Evolutionary conservation across 2,888 invertebrate species (phyloP).

Genomic region (Rhimphoctona megacephalus): DNA sequence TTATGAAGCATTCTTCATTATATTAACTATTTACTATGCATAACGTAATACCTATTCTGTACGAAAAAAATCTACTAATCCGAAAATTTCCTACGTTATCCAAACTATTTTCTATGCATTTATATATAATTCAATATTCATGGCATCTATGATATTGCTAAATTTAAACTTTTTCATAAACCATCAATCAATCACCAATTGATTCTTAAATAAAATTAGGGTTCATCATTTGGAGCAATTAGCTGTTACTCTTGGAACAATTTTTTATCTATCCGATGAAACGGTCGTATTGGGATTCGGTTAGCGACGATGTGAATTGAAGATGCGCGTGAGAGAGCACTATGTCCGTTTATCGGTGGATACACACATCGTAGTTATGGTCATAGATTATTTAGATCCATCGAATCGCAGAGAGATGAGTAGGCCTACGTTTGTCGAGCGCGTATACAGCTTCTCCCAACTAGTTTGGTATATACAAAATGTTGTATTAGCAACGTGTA

Average conservation of each 20-base stretch:
- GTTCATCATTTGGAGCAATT: background rate
- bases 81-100: background rate
- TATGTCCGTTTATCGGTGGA: background rate
- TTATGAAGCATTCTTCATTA: background rate
- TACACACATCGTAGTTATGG: conserved; percentile 16
- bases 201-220: background rate
- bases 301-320: background rate
- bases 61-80: background rate
- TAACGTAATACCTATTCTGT: background rate
- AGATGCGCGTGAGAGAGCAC: background rate
- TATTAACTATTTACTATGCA: background rate
- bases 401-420: conserved; percentile 22
- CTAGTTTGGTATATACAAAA: conserved; percentile 37
- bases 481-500: conserved; percentile 58
- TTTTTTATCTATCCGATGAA: background rate
- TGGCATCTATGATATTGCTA: too few relatives aligned
- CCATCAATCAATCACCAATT: too few relatives aligned
- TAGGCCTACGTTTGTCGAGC: conserved; percentile 25
- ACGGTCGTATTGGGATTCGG: background rate
- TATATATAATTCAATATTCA: background rate
- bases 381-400: conserved; percentile 21
- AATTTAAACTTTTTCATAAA: too few relatives aligned
- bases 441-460: conserved; percentile 4
- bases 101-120: background rate
- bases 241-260: background rate